These are phyloP conservation scores for Ornithoptera alexandrae DNA, from an alignment of 2,888 invertebrate genomes.

Conservation along the genomic window DNA sequence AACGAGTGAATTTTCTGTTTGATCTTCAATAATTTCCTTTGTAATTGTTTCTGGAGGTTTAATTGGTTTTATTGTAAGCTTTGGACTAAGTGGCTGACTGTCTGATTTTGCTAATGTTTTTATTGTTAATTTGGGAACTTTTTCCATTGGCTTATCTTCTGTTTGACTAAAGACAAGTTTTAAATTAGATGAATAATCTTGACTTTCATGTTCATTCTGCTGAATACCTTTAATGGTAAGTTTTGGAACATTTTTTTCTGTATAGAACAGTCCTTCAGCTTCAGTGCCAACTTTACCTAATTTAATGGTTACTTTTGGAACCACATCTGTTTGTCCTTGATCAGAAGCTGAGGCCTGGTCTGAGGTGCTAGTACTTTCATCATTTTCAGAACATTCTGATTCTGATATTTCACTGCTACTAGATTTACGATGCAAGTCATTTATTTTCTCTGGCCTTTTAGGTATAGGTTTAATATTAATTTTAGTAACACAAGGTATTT, in stretches of 20 bases:
- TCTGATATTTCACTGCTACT: conserved; percentile 78
- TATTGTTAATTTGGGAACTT: conserved; percentile 71
- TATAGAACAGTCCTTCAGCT: conserved; percentile 69
- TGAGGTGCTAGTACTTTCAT: conserved; percentile 72
- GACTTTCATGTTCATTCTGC: conserved; percentile 57
- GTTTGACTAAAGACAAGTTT: conserved; percentile 66
- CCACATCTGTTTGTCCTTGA: conserved; percentile 58
- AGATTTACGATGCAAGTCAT: conserved; percentile 71
- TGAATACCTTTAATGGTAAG: conserved; percentile 68
- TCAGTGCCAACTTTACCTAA: conserved; percentile 70
- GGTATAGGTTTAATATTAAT: conserved; percentile 75
- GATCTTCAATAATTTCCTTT: conserved; percentile 44
- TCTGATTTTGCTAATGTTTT: conserved; percentile 65
- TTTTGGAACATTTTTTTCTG: conserved; percentile 70
- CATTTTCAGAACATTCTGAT: conserved; percentile 78
- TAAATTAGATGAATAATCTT: conserved; percentile 59
- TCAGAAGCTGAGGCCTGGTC: conserved; percentile 70
- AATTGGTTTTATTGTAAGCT: conserved; percentile 73
- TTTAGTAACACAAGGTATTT: conserved; percentile 66
- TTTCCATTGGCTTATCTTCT: conserved; percentile 60
- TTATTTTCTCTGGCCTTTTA: conserved; percentile 69
- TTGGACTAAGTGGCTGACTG: conserved; percentile 68
- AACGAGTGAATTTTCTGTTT: conserved; percentile 40
- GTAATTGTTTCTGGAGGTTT: conserved; percentile 56
- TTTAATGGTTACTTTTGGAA: conserved; percentile 75